Conservation (phyloP, 1,140 invertebrate genomes). For the Plectus sambesii region DNA sequence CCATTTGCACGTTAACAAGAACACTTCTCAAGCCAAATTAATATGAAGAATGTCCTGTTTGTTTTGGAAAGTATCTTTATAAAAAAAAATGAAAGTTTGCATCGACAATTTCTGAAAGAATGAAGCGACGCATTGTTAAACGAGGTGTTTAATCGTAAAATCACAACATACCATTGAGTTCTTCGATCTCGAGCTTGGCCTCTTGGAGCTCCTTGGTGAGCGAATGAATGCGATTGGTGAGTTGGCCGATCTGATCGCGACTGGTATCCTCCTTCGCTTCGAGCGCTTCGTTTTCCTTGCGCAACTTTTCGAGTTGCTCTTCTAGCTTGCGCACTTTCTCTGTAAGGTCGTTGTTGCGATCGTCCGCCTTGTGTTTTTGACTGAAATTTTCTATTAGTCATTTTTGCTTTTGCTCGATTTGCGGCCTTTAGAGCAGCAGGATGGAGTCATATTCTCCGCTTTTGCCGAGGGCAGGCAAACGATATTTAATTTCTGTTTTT, state of each 20-base stretch:
- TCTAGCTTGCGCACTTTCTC: conserved; percentile 44
- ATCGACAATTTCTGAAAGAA: conserved; percentile 2
- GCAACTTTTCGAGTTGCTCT: conserved; percentile 36
- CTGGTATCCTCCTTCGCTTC: conserved; percentile 28
- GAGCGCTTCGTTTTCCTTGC: conserved; percentile 33
- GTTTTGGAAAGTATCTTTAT: no score
- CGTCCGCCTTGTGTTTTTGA: conserved; percentile 38
- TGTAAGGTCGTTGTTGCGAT: conserved; percentile 29
- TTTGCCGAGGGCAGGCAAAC: no score
- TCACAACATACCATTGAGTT: conserved; percentile 32
- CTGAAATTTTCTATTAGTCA: conserved; percentile 26
- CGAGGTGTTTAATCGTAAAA: no score
- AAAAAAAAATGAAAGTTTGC: conserved; percentile 1
- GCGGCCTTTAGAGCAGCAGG: no score
- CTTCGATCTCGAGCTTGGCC: conserved; percentile 28
- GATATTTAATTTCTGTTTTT: no score
- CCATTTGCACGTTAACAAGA: no score
- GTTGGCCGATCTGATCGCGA: conserved; percentile 29
- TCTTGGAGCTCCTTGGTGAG: conserved; percentile 38
- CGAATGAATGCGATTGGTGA: conserved; percentile 31
- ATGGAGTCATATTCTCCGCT: no score
- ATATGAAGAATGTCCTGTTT: no score
- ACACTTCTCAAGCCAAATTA: no score
- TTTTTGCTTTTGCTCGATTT: not conserved
- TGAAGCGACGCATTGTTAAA: no score